A percentile compares a stretch with the other conserved stretches of the same genome.
These are phyloP conservation scores for Oophaga sylvatica DNA, from an alignment of 2,797 vertebrate species.

Conservation along the genomic window DNA sequence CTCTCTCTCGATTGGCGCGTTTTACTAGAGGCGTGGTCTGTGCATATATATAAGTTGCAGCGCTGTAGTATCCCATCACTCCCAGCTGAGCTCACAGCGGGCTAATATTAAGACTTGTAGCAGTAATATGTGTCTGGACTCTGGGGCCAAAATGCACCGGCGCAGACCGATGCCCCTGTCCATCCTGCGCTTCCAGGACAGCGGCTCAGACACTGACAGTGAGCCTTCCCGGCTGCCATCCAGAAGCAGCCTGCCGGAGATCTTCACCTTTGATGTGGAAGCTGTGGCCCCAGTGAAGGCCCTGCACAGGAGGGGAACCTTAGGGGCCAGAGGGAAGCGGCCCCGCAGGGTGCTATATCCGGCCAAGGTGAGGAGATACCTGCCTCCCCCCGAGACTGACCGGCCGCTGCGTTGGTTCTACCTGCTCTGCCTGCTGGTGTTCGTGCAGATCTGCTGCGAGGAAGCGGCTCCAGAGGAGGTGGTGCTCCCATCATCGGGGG, in stretches of 20 bases:
- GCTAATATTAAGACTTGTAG: too few relatives aligned
- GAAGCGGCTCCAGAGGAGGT: neutral
- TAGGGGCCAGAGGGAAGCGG: neutral
- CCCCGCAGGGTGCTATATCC: constrained; percentile 49
- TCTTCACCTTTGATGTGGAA: constrained; percentile 57
- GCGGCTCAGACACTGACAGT: neutral
- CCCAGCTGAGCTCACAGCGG: neutral
- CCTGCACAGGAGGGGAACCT: constrained; percentile 1
- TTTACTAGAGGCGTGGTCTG: neutral
- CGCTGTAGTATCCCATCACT: neutral
- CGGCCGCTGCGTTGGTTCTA: constrained; percentile 48
- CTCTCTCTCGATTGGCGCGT: neutral
- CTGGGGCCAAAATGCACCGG: neutral
- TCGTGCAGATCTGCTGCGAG: constrained; percentile 52
- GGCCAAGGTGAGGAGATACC: constrained; percentile 31
- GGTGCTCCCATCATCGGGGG: neutral
- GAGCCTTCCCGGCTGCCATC: neutral
- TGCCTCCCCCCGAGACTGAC: constrained; percentile 34
- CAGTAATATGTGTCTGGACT: constrained; percentile 30
- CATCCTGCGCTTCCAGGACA: neutral
- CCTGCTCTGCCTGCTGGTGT: constrained; percentile 34
- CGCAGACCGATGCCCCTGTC: neutral
- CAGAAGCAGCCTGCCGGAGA: constrained; percentile 21
- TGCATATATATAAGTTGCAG: neutral
- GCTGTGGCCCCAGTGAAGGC: neutral